Percentiles rank a stretch among this genome's conserved stretches.
Evolutionary conservation across 2,113 vertebrate species (phyloP).

Genomic region (Lophura nycthemera): DNA sequence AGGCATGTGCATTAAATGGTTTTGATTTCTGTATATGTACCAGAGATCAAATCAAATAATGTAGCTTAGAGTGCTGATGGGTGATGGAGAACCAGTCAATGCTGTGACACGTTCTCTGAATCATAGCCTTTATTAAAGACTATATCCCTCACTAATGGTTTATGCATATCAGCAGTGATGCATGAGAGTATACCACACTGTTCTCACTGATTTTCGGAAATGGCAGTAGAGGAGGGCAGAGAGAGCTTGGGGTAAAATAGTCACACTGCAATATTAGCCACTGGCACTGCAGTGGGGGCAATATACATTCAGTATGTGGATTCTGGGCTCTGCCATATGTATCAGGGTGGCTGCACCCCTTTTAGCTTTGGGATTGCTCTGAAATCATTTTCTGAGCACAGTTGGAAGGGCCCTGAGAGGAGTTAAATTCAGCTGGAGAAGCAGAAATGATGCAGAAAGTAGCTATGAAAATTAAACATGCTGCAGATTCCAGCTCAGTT

Average conservation of each 20-base stretch:
- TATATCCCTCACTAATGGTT: not conserved
- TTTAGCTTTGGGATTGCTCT: not conserved
- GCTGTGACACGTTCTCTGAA: not conserved
- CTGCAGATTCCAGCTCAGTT: not conserved
- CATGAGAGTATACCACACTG: rapidly evolving
- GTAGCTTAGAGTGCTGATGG: not conserved
- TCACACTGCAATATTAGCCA: not conserved
- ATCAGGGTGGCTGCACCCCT: rapidly evolving
- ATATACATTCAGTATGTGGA: not conserved
- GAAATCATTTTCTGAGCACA: rapidly evolving
- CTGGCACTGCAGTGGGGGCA: not conserved
- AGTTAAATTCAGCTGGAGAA: not conserved
- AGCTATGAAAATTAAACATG: not conserved
- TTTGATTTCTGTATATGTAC: not conserved
- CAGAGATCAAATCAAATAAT: not conserved
- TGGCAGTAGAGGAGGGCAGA: not conserved
- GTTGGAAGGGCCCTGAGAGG: not conserved
- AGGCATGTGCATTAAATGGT: not conserved
- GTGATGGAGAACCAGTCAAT: not conserved
- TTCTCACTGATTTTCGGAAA: not conserved
- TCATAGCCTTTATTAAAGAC: not conserved
- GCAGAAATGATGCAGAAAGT: not conserved
- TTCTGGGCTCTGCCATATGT: rapidly evolving
- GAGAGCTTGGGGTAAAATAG: rapidly evolving
- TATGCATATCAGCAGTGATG: not conserved